Evolutionary conservation across 2,113 vertebrate genomes (phyloP), one percentile per base, ranked within the genome.

Genomic region (Prolemur simus): DNA sequence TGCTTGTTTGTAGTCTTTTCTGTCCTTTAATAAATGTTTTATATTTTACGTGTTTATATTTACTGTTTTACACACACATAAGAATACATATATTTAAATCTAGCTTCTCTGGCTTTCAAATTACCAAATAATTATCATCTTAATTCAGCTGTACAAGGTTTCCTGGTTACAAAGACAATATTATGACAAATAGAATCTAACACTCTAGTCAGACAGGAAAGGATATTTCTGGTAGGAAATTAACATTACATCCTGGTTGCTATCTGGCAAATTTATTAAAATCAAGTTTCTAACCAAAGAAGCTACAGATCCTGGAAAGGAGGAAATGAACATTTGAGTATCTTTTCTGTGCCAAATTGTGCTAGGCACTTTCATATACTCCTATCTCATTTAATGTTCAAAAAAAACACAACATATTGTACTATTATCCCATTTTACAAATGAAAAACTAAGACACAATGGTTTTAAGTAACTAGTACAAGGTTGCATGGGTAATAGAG

Each of bases 211-310:
- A 95, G 82, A 34, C 42, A 47, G 10, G 27, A 17, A 77, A 86
- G 45, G 45, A 71, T 15, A 45, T 25, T 92, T 81, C 84, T 52
- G n/a, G 56, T 66, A 32, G 23, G 66, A 97, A 96, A 92, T 45
- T 81, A 80, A 90, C 81, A 76, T 76, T 37, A 56, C 87, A 69
- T 42, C 52, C 58, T 69, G 4, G 32, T 39, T 56, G n/a, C 37
- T 71, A 15, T 25, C 85, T 45, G 45, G 71, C 17, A 68, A 86
- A 86, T 63, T n/a, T 29, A 89, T 76, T 56, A 85, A 90, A 84
- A 88, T 45, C 76, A 81, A 96, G 13, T 32, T 92, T 93, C 32
- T 90, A 89, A 92, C 29, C 52, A 87, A 91, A 92, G 60, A 82
- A 49, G 52, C n/a, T 84, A 39, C 32, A 54, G 42, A 80, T 63